Conservation (phyloP, 2,888 invertebrate genomes). For the Mechanitis messenoides region DNA sequence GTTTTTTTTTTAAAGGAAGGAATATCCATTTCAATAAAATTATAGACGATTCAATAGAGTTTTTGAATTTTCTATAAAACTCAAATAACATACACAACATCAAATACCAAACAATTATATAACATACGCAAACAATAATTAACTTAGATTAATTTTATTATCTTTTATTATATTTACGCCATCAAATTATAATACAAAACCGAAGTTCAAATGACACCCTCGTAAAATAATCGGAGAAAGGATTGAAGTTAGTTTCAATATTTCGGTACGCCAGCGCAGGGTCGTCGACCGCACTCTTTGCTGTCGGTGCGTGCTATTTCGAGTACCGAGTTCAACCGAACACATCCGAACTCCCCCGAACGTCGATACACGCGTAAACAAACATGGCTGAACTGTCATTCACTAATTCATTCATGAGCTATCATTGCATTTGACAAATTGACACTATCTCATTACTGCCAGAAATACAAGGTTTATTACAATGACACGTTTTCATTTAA, state of each 20-base stretch:
- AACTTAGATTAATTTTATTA: not conserved
- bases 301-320: conserved; percentile 71
- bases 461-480: conserved; percentile 23
- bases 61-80: not conserved
- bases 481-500: not conserved
- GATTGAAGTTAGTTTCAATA: conserved; percentile 66
- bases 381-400: conserved; percentile 74
- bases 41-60: no score
- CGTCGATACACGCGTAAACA: conserved; percentile 67
- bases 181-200: conserved; percentile 19
- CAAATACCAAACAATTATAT: no score
- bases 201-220: conserved; percentile 23
- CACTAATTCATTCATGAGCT: conserved; percentile 73
- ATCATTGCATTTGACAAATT: conserved; percentile 67
- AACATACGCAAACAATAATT: no score
- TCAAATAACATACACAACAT: no score
- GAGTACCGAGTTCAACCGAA: conserved; percentile 60
- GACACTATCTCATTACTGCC: conserved; percentile 50
- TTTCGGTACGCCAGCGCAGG: conserved; percentile 69
- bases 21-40: no score
- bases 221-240: conserved; percentile 30
- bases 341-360: conserved; percentile 58
- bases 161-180: conserved; percentile 13
- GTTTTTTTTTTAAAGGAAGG: no score
- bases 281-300: conserved; percentile 70